Evolutionary conservation across 2,888 invertebrate genomes (phyloP).

Genomic region (Parnassius apollo): DNA sequence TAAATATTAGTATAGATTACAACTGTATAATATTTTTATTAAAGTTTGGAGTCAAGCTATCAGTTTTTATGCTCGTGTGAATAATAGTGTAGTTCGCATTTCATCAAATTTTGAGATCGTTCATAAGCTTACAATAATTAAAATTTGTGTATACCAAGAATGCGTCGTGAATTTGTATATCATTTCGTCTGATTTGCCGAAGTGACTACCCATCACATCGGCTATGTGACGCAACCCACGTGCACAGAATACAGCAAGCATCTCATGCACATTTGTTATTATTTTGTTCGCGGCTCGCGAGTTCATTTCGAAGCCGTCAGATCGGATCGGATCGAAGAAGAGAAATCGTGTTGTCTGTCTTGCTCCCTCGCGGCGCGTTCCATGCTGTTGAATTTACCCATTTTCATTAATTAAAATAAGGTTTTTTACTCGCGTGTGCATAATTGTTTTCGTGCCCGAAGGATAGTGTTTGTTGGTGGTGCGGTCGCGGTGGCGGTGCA

Average conservation of each 20-base stretch:
- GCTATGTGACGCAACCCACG: slow-evolving; percentile 77
- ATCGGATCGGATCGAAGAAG: slow-evolving; percentile 58
- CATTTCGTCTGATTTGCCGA: slow-evolving; percentile 44
- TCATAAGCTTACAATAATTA: slow-evolving; percentile 53
- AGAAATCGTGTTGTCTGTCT: slow-evolving; percentile 65
- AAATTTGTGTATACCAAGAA: slow-evolving; percentile 50
- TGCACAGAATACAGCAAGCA: slow-evolving; percentile 73
- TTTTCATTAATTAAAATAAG: slow-evolving; percentile 54
- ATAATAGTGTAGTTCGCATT: slow-evolving; percentile 68
- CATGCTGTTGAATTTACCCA: slow-evolving; percentile 46
- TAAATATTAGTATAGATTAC: slow-evolving; percentile 72
- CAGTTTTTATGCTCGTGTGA: slow-evolving; percentile 59
- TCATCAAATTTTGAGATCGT: slow-evolving; percentile 66
- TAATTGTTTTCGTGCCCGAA: slow-evolving; percentile 57
- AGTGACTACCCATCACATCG: slow-evolving; percentile 53
- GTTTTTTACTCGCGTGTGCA: slow-evolving; percentile 54
- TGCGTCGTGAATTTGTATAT: slow-evolving; percentile 53
- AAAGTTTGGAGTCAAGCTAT: slow-evolving; percentile 53
- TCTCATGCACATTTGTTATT: slow-evolving; percentile 86
- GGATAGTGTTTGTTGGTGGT: slow-evolving; percentile 54
- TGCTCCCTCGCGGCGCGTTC: slow-evolving; percentile 57
- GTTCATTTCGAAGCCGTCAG: slow-evolving; percentile 80
- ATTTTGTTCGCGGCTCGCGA: slow-evolving; percentile 85
- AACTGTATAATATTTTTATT: slow-evolving; percentile 55
- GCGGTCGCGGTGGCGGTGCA: slow-evolving; percentile 54